phyloP scores from a whole-genome alignment of 2,888 invertebrate genomes.

The Anthophora plumipes region DNA sequence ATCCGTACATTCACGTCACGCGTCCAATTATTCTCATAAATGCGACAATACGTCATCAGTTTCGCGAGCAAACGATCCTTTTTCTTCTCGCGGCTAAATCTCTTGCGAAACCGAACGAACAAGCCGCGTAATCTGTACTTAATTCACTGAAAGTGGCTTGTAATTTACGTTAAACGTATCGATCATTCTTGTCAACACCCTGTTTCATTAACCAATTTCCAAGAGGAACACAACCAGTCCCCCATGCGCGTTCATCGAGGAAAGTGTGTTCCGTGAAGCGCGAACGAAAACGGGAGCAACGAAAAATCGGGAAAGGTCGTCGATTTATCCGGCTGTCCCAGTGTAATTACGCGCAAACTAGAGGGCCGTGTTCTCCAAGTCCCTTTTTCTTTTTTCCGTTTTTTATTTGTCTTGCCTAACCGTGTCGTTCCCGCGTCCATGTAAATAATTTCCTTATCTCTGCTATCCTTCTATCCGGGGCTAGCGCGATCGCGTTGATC shows the following conservation, averaged over 20 bases:
- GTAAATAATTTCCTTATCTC: slow-evolving; percentile 58
- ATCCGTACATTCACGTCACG: neutral
- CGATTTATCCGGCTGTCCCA: slow-evolving; percentile 26
- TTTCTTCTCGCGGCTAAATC: neutral
- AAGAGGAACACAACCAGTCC: slow-evolving; percentile 32
- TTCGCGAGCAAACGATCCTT: neutral
- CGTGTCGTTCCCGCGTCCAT: slow-evolving; percentile 11
- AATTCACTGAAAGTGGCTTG: slow-evolving; percentile 27
- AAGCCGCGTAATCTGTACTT: neutral
- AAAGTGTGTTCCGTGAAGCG: slow-evolving; percentile 28
- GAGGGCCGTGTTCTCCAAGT: neutral
- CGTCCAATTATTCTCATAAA: slow-evolving; percentile 13
- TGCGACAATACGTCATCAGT: slow-evolving; percentile 13
- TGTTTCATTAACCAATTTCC: slow-evolving; percentile 45
- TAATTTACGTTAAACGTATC: slow-evolving; percentile 51
- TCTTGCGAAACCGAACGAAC: slow-evolving; percentile 4
- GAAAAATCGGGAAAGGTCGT: slow-evolving; percentile 41
- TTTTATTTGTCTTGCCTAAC: slow-evolving; percentile 20
- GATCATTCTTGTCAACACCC: slow-evolving; percentile 54
- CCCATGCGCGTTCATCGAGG: slow-evolving; percentile 4
- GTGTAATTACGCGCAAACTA: slow-evolving; percentile 34
- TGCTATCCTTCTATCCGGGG: slow-evolving; percentile 38
- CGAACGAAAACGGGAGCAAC: slow-evolving; percentile 34
- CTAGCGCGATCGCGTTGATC: slow-evolving; percentile 45
- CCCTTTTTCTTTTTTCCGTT: neutral